phyloP scores from a whole-genome alignment of 1,140 invertebrate genomes.

The Megalopta genalis region DNA sequence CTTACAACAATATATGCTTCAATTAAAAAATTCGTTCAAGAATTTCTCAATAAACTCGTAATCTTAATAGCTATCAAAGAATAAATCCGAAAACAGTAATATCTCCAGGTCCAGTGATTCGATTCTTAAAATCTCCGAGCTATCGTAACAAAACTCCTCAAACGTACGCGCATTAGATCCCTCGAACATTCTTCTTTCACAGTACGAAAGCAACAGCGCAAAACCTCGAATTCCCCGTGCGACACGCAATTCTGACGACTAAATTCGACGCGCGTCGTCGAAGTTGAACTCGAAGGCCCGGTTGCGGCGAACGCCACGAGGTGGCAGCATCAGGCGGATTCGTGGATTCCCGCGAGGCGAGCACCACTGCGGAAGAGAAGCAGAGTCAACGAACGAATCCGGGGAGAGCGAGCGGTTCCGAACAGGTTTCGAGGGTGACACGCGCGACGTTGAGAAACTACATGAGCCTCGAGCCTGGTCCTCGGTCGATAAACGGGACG shows the following conservation, averaged over 20 bases:
- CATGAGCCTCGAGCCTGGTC: conserved; percentile 29
- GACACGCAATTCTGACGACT: neutral
- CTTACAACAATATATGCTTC: no score
- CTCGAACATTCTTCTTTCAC: neutral
- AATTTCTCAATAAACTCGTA: no score
- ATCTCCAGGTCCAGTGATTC: no score
- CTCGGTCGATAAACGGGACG: conserved; percentile 69
- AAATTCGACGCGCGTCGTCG: no score
- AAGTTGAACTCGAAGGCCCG: no score
- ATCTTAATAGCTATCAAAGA: no score
- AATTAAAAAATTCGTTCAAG: no score
- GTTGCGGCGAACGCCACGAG: conserved; percentile 46
- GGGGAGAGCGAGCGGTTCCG: conserved; percentile 30
- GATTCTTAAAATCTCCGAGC: conserved; percentile 21
- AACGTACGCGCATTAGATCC: neutral
- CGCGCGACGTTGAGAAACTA: conserved; percentile 66
- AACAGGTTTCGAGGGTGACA: conserved; percentile 56
- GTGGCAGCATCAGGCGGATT: conserved; percentile 74
- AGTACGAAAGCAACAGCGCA: neutral
- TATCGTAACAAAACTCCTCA: no score
- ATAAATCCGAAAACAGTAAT: neutral
- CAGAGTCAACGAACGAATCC: neutral
- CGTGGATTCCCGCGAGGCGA: no score
- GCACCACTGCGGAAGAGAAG: neutral
- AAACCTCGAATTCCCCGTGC: neutral